These are phyloP conservation scores for Zaprionus obscuricornis DNA, from an alignment of 2,888 invertebrate species.

Conservation along the genomic window DNA sequence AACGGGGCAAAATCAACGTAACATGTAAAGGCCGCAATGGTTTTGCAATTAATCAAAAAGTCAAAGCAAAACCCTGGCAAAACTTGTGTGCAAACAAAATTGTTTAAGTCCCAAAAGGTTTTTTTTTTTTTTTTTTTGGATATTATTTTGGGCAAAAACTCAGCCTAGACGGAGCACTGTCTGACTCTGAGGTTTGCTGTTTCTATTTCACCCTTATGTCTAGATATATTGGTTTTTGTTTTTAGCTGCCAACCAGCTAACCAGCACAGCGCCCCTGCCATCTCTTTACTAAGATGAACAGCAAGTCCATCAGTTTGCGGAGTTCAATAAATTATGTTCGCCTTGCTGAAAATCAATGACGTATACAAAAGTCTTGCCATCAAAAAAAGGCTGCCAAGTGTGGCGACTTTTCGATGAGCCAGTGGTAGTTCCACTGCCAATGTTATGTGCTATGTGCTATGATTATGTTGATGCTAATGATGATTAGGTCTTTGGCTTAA, in stretches of 20 bases:
- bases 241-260: no score
- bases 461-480: constrained; percentile 76
- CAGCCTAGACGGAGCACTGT: constrained; percentile 8
- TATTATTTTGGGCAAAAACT: constrained; percentile 35
- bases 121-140: no score
- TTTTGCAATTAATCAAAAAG: constrained; percentile 66
- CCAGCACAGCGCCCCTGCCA: no score
- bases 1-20: constrained; percentile 67
- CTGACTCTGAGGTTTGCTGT: constrained; percentile 9
- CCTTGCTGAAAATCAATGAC: constrained; percentile 61
- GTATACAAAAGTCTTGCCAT: constrained; percentile 61
- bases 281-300: constrained; percentile 6
- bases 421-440: neutral
- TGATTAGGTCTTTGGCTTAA: constrained; percentile 77
- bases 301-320: constrained; percentile 43
- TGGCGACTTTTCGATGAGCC: constrained; percentile 52
- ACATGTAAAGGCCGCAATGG: constrained; percentile 53
- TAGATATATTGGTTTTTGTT: neutral
- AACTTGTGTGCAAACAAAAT: constrained; percentile 62
- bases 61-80: constrained; percentile 50
- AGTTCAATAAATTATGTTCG: constrained; percentile 70
- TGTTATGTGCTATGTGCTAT: no score
- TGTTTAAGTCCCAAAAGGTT: constrained; percentile 67
- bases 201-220: constrained; percentile 14
- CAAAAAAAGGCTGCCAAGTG: constrained; percentile 54